phyloP scores from a whole-genome alignment of 2,797 vertebrate species.

The Aselliscus stoliczkanus region DNA sequence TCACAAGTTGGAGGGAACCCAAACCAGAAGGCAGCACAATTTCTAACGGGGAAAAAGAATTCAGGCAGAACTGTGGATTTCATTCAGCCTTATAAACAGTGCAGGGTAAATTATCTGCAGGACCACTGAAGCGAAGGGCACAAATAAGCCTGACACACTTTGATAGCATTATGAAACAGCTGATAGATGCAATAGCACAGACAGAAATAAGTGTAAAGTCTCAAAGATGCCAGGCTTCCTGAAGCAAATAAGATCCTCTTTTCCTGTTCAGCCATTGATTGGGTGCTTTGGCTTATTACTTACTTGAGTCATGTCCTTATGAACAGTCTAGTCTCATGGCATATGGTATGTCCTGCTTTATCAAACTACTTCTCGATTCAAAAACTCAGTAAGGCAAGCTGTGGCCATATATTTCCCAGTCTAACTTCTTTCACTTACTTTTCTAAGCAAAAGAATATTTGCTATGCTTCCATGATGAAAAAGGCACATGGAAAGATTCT shows the following conservation, averaged over 20 bases:
- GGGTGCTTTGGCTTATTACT: not conserved
- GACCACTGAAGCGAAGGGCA: not conserved
- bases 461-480: not conserved
- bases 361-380: not conserved
- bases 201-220: not conserved
- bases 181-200: not conserved
- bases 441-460: not conserved
- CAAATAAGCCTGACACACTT: not conserved
- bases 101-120: not conserved
- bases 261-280: not conserved
- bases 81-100: not conserved
- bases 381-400: not conserved
- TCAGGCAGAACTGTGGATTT: not conserved
- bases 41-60: conserved; percentile 1
- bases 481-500: not conserved
- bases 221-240: not conserved
- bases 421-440: not conserved
- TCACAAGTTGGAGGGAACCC: not conserved
- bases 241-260: not conserved
- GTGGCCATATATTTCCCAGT: not conserved
- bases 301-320: not conserved
- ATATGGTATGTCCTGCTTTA: not conserved
- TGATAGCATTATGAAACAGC: not conserved
- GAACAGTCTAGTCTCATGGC: conserved; percentile 3
- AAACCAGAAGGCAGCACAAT: not conserved